A percentile compares a stretch with the other conserved stretches of the same genome.
Conservation (phyloP, 2,888 invertebrate species). For the Flexamia atlantica region DNA sequence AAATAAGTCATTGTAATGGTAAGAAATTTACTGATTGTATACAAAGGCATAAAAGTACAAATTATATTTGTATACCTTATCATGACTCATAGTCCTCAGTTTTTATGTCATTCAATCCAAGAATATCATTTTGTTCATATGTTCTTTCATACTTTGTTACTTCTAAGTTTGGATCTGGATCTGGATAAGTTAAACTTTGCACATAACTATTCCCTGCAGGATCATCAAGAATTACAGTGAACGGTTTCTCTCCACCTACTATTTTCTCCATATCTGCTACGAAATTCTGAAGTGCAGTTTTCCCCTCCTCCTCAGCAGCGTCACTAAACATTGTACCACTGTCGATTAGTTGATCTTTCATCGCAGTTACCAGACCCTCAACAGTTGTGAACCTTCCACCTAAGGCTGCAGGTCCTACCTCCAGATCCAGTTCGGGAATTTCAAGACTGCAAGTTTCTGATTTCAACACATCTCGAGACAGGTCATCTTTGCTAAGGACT, state of each 20-base stretch:
- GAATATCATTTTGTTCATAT: conserved; percentile 95
- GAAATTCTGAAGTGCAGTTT: conserved; percentile 80
- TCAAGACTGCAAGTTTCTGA: conserved; percentile 88
- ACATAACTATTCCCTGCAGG: conserved; percentile 97
- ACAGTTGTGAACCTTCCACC: conserved; percentile 97
- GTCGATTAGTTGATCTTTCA: conserved; percentile 85
- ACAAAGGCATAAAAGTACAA: no score
- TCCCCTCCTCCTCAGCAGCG: conserved; percentile 78
- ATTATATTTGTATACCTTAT: not conserved
- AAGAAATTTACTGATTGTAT: no score
- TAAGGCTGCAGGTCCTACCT: conserved; percentile 90
- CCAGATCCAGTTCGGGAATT: conserved; percentile 93
- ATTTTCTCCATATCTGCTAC: conserved; percentile 82
- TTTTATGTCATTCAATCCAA: conserved; percentile 97
- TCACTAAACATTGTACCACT: conserved; percentile 85
- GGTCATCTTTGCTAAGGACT: conserved; percentile 85
- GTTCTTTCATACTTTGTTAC: conserved; percentile 89
- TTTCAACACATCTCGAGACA: conserved; percentile 90
- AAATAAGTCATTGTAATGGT: no score
- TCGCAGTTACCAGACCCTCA: conserved; percentile 90
- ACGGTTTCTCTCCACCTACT: conserved; percentile 78
- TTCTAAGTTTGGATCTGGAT: conserved; percentile 84
- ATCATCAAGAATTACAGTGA: conserved; percentile 94
- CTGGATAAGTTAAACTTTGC: conserved; percentile 84
- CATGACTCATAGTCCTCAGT: conserved; percentile 86